These are phyloP conservation scores for Fulmarus glacialis DNA, from an alignment of 2,113 vertebrate species.

Conservation along the genomic window DNA sequence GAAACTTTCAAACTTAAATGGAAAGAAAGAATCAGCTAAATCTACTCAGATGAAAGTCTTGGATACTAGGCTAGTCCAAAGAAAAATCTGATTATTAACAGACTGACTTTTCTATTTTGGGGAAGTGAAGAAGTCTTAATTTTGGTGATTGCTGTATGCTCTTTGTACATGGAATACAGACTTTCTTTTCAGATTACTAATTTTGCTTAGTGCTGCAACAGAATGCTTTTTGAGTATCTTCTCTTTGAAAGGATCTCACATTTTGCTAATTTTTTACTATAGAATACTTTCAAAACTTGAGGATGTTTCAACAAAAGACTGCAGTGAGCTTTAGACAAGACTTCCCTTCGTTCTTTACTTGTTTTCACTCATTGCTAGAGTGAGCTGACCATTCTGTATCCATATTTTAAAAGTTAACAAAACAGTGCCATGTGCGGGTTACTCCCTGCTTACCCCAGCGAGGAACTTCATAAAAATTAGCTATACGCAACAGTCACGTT, in stretches of 20 bases:
- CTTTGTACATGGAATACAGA: not conserved
- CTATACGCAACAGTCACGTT: not conserved
- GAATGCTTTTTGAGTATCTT: not conserved
- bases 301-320: not conserved
- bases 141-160: not conserved
- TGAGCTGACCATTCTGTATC: not conserved
- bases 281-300: not conserved
- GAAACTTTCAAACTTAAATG: not conserved
- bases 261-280: not conserved
- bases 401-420: not conserved
- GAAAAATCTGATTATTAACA: not conserved
- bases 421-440: not conserved
- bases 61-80: not conserved
- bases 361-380: not conserved
- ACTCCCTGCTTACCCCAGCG: not conserved
- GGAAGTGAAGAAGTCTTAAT: not conserved
- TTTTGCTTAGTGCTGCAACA: not conserved
- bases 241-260: not conserved
- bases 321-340: not conserved
- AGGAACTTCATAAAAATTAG: not conserved
- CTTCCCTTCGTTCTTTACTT: not conserved
- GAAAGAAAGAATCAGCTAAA: not conserved
- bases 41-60: not conserved
- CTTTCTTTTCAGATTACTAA: not conserved
- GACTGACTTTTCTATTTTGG: not conserved